Percentiles rank a stretch among this genome's conserved stretches.
Evolutionary conservation across 2,888 invertebrate species (phyloP).

Genomic region (Trileptium ribeirensis): DNA sequence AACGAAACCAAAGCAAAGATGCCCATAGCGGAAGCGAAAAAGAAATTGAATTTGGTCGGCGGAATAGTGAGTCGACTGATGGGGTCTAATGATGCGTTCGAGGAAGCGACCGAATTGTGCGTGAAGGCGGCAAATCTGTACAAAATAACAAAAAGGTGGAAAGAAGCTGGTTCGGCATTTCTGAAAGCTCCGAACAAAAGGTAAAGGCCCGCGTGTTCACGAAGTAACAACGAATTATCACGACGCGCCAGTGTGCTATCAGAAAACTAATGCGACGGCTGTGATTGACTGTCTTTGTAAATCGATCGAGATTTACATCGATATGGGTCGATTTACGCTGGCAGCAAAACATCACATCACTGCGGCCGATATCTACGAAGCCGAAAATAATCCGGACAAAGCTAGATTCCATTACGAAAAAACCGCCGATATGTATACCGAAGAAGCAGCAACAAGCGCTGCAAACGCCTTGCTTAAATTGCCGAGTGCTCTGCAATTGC

Average conservation of each 20-base stretch:
- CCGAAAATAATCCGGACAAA: slow-evolving; percentile 58
- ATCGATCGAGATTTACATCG: slow-evolving; percentile 93
- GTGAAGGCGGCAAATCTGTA: no score
- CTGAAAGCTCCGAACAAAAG: slow-evolving; percentile 68
- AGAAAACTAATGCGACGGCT: slow-evolving; percentile 70
- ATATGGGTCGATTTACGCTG: slow-evolving; percentile 94
- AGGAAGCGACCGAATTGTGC: no score
- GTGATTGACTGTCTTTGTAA: slow-evolving; percentile 80
- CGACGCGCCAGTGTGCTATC: slow-evolving; percentile 93
- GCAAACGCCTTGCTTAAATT: slow-evolving; percentile 92
- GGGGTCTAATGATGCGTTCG: no score
- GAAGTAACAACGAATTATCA: slow-evolving; percentile 91
- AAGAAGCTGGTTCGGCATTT: slow-evolving; percentile 87
- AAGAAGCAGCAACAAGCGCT: slow-evolving; percentile 90
- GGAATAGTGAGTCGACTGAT: no score
- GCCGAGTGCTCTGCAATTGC: slow-evolving; percentile 85
- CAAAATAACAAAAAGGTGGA: no score
- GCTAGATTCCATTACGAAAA: slow-evolving; percentile 92
- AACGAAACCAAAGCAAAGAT: no score
- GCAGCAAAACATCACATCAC: slow-evolving; percentile 91
- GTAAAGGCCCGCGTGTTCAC: slow-evolving; percentile 61
- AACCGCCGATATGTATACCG: slow-evolving; percentile 94
- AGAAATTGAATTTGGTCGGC: no score
- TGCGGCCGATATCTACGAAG: slow-evolving; percentile 92
- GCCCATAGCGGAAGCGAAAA: no score